Base-by-base conservation (phyloP, 2,888 invertebrate species). In the Drosophila cognata region DNA sequence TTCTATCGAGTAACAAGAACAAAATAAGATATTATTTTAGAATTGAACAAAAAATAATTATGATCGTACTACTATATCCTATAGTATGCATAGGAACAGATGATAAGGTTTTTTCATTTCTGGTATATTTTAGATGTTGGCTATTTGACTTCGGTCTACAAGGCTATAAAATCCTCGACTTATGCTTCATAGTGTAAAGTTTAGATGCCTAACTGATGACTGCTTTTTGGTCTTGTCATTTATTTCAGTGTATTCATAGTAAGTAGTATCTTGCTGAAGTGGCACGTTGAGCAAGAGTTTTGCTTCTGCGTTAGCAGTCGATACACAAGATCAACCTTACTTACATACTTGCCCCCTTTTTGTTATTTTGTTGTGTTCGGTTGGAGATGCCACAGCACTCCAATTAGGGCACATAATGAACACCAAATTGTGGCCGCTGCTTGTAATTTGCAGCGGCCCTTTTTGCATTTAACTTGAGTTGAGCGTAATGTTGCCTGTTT, bases 381-480 rank as follows among this genome's bases (percentile, higher is more conserved):
- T 16, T 25, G 5, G 31, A 57, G 50, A 21, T 63, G 33, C 35
- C 50, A 29, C 41, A 68, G 61, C 11, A 58, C 25, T 29, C 68
- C 86, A 83, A 83, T 87, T 77, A 84, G 64, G 79, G 66, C 79
- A 62, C 71, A 68, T 79, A 86, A 84, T 84, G 79, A 79, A 81
- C 69, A 65, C 59, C 72, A 83, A 83, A 86, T 84, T 84, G 55
- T 41, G 33, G 41, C 31, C 18, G 53, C 31, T 31, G 53, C 31
- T 31, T 53, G 61, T 41, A 55, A 61, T 55, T 61, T 61, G 77
- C 77, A 64, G 81, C 57, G 58, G 82, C 65, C 82, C 81, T 82
- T 74, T 18, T 36, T 59, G 66, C 67, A 67, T 67, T 57, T 16
- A 48, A 53, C 36, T 55, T n/a, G 38, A 18, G 36, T 55, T 28